phyloP scores from a whole-genome alignment of 2,888 invertebrate genomes.

The Amphiduros pacificus region DNA sequence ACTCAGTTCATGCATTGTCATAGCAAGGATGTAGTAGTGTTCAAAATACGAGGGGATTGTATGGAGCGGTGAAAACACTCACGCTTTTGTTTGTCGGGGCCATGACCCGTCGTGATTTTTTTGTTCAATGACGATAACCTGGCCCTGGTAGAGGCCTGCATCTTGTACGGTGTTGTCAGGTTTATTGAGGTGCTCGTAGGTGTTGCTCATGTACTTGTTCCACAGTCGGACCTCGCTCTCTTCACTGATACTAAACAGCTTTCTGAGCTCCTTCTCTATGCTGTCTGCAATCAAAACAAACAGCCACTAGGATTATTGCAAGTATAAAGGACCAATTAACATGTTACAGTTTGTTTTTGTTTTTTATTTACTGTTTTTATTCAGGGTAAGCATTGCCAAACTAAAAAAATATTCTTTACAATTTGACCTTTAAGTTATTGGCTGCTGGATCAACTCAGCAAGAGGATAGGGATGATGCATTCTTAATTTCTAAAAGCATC shows the following conservation, averaged over 20 bases:
- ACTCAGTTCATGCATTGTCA: neutral
- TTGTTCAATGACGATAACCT: constrained; percentile 60
- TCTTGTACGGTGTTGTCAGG: constrained; percentile 59
- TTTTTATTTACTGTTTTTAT: too few relatives aligned
- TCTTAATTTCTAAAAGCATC: too few relatives aligned
- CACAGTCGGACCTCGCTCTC: constrained; percentile 60
- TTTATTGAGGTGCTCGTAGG: constrained; percentile 59
- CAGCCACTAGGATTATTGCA: too few relatives aligned
- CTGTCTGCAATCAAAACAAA: constrained; percentile 39
- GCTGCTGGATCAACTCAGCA: too few relatives aligned
- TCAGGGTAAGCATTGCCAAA: too few relatives aligned
- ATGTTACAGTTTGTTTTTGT: too few relatives aligned
- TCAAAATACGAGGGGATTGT: neutral
- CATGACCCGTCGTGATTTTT: constrained; percentile 62
- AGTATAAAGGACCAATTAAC: too few relatives aligned
- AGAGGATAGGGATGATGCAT: too few relatives aligned
- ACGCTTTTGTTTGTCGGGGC: constrained; percentile 58
- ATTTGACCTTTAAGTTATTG: too few relatives aligned
- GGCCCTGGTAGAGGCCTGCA: constrained; percentile 58
- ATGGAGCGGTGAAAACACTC: neutral
- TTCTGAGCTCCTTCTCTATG: constrained; percentile 56
- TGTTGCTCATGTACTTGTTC: constrained; percentile 59
- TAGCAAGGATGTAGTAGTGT: too few relatives aligned
- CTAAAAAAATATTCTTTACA: too few relatives aligned
- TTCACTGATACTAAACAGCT: constrained; percentile 55